Evolutionary conservation across 2,113 vertebrate genomes (phyloP).

Genomic region (Echinops telfairi): DNA sequence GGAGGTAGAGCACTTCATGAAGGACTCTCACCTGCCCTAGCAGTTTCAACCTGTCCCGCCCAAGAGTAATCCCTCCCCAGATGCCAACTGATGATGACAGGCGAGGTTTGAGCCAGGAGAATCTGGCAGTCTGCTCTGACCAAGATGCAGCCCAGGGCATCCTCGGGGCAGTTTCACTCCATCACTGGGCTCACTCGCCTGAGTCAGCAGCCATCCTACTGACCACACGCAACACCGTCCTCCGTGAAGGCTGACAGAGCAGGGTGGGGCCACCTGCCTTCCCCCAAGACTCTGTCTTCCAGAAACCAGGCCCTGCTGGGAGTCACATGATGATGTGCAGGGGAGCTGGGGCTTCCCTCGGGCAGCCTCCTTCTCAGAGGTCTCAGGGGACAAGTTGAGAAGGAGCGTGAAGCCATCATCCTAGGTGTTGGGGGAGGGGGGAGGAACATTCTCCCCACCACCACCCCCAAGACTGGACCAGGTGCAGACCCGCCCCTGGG

Average conservation of each 20-base stretch:
- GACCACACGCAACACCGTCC: background rate
- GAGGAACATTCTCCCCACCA: background rate
- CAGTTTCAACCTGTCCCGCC: background rate
- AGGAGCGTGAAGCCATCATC: too few species aligned
- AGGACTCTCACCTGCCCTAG: background rate
- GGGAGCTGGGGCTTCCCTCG: background rate
- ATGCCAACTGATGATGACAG: background rate
- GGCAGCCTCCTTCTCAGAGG: background rate
- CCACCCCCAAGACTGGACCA: too few species aligned
- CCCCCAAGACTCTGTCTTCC: background rate
- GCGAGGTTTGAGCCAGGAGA: background rate
- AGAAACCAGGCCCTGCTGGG: background rate
- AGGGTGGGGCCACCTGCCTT: background rate
- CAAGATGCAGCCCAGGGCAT: background rate
- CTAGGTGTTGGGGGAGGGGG: background rate
- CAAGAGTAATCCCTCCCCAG: background rate
- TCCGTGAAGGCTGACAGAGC: background rate
- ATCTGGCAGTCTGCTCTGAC: background rate
- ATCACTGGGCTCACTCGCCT: background rate
- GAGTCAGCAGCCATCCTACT: background rate
- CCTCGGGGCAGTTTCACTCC: background rate
- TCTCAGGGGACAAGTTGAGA: fast-evolving
- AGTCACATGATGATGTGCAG: background rate
- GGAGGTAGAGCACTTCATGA: background rate
- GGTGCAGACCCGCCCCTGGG: too few species aligned